Evolutionary conservation across 1,140 invertebrate genomes (phyloP).

Genomic region (Ectropis grisescens): DNA sequence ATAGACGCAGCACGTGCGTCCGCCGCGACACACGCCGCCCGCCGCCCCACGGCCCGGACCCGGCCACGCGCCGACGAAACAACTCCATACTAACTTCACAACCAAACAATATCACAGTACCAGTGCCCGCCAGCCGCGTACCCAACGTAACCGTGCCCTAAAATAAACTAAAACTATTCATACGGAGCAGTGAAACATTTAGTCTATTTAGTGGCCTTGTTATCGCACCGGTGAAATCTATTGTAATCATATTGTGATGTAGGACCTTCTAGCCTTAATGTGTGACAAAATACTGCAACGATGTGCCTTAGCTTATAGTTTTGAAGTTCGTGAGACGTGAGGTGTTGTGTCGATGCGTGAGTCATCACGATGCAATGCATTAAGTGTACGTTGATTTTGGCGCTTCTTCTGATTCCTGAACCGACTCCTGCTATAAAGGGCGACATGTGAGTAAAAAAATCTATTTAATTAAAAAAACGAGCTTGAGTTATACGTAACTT

Average conservation of each 20-base stretch:
- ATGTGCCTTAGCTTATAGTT: constrained; percentile 58
- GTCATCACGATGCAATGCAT: constrained; percentile 38
- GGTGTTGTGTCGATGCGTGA: constrained; percentile 25
- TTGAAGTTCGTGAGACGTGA: constrained; percentile 24
- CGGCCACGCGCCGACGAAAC: constrained; percentile 6
- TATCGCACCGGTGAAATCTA: constrained; percentile 40
- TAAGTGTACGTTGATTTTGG: constrained; percentile 28
- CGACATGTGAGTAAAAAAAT: constrained; percentile 48
- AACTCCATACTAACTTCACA: too few relatives aligned
- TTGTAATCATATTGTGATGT: constrained; percentile 18
- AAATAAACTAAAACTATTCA: too few relatives aligned
- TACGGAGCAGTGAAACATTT: too few relatives aligned
- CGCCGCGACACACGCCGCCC: constrained; percentile 41
- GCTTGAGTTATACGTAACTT: too few relatives aligned
- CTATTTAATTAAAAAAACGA: too few relatives aligned
- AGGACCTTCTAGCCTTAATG: constrained; percentile 16
- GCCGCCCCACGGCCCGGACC: constrained; percentile 30
- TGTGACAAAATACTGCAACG: constrained; percentile 34
- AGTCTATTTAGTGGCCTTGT: constrained; percentile 60
- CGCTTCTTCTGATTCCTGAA: constrained; percentile 35
- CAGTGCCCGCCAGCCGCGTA: neutral
- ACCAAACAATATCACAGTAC: constrained; percentile 9
- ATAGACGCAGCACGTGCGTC: constrained; percentile 67
- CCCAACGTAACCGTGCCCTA: too few relatives aligned
- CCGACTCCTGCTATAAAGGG: constrained; percentile 39